phyloP scores from a whole-genome alignment of 2,113 vertebrate species.

The Saccopteryx leptura region DNA sequence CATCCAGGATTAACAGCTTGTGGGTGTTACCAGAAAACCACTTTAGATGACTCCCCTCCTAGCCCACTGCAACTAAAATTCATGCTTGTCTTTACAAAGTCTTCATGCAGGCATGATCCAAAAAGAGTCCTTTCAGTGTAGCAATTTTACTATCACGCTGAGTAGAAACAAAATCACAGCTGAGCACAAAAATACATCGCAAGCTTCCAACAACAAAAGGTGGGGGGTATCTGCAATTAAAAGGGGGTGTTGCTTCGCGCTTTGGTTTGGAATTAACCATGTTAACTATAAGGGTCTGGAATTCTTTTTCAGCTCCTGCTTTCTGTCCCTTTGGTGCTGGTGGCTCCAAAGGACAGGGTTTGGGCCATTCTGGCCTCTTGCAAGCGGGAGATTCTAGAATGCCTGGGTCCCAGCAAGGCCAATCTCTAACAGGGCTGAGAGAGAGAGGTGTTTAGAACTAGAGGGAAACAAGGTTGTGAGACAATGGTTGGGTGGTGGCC shows the following conservation, averaged over 20 bases:
- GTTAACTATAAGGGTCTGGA: background rate
- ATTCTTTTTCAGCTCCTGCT: background rate
- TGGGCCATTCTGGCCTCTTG: background rate
- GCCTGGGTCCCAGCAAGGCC: background rate
- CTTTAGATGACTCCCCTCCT: background rate
- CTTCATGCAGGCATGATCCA: background rate
- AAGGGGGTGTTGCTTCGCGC: background rate
- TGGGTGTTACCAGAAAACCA: background rate
- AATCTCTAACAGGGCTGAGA: background rate
- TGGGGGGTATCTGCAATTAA: background rate
- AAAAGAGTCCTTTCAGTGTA: background rate
- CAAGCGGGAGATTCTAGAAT: background rate
- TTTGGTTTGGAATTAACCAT: background rate
- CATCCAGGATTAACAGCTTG: background rate
- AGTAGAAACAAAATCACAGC: background rate
- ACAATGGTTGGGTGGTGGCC: background rate
- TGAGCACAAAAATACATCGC: constrained; percentile 40
- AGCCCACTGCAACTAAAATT: background rate
- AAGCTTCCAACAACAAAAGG: background rate
- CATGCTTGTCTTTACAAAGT: background rate
- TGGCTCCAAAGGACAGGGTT: background rate
- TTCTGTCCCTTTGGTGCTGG: background rate
- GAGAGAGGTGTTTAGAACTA: background rate
- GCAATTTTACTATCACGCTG: background rate
- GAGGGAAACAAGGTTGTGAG: background rate